These are phyloP conservation scores for Oceanodroma leucorhoa DNA, from an alignment of 2,797 vertebrate genomes.

Conservation along the genomic window DNA sequence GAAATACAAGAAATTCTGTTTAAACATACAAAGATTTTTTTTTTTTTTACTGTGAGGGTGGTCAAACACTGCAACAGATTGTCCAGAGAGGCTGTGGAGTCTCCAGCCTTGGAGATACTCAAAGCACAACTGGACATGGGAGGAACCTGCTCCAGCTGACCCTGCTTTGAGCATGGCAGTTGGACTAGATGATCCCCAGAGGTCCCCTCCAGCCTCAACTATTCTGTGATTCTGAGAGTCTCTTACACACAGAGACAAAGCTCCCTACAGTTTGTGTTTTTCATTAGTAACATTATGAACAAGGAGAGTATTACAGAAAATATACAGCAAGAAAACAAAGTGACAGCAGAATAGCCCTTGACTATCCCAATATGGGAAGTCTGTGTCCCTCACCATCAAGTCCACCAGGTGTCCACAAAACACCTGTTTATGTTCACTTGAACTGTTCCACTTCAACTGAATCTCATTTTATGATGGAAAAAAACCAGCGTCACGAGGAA, in stretches of 20 bases:
- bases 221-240: neutral
- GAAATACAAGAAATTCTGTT: neutral
- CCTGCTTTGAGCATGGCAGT: neutral
- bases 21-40: neutral
- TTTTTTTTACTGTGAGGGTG: neutral
- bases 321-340: neutral
- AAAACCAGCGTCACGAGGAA: fast-evolving
- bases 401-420: neutral
- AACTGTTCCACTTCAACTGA: neutral
- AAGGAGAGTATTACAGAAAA: neutral
- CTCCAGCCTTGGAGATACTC: neutral
- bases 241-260: neutral
- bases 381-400: neutral
- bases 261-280: neutral
- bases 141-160: neutral
- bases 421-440: neutral
- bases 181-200: neutral
- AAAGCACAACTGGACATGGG: neutral
- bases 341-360: neutral
- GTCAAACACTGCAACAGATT: neutral
- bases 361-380: neutral
- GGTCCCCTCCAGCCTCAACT: neutral
- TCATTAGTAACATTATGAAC: neutral
- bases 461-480: neutral
- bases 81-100: neutral